A percentile compares a stretch with the other conserved stretches of the same genome.
Conservation (phyloP, 2,888 invertebrate genomes). For the Pandemis heparana region DNA sequence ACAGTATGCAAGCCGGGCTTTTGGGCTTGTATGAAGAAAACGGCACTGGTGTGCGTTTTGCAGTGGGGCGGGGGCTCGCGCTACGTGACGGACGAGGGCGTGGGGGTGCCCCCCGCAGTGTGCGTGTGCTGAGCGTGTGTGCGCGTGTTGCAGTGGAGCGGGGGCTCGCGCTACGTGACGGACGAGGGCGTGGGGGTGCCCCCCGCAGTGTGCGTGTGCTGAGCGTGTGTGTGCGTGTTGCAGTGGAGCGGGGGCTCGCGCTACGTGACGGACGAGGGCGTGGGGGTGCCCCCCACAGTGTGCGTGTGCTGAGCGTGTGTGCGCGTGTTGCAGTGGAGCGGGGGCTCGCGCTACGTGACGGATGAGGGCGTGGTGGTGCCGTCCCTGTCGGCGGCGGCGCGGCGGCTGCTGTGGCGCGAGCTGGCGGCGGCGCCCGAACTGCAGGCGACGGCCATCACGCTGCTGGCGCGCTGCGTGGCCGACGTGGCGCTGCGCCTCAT, state of each 20-base stretch:
- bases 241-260: too few species aligned
- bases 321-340: background rate
- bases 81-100: slow-evolving; percentile 46
- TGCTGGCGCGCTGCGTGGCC: slow-evolving; percentile 93
- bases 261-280: slow-evolving; percentile 68
- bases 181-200: slow-evolving; percentile 45
- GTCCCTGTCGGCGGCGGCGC: slow-evolving; percentile 88
- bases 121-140: too few species aligned
- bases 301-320: too few species aligned
- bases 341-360: too few species aligned
- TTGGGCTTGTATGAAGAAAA: too few species aligned
- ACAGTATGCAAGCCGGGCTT: too few species aligned
- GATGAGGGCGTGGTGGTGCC: slow-evolving; percentile 90
- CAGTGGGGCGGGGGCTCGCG: too few species aligned
- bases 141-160: too few species aligned
- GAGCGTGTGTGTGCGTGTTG: background rate
- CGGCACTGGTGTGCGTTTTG: too few species aligned
- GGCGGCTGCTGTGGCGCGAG: slow-evolving; percentile 88
- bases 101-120: background rate
- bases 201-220: background rate
- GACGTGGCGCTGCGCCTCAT: slow-evolving; percentile 91
- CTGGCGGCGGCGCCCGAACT: slow-evolving; percentile 72
- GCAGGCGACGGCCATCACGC: slow-evolving; percentile 89
- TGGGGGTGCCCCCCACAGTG: background rate
- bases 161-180: too few species aligned